Conservation (phyloP, 1,140 invertebrate species). For the Danaus melanippus region DNA sequence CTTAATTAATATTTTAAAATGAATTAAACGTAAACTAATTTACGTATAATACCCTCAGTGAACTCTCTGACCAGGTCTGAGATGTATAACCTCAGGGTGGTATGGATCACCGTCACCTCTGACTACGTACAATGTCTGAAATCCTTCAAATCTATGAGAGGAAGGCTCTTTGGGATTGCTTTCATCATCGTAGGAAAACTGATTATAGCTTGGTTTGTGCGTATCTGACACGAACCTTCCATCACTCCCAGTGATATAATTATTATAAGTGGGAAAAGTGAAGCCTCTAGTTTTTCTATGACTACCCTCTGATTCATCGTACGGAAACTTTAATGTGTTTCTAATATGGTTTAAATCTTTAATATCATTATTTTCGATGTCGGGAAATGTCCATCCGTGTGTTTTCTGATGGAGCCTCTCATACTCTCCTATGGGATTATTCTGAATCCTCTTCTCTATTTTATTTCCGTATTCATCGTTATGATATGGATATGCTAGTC, state of each 20-base stretch:
- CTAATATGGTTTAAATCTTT: neutral
- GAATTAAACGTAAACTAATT: conserved; percentile 1
- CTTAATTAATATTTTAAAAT: conserved; percentile 5
- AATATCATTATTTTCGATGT: conserved; percentile 14
- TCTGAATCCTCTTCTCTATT: conserved; percentile 49
- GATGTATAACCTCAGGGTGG: conserved; percentile 49
- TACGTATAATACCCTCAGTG: conserved; percentile 1
- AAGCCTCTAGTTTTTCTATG: conserved; percentile 23
- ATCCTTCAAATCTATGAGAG: conserved; percentile 1
- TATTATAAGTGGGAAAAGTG: conserved; percentile 23
- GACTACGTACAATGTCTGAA: conserved; percentile 46
- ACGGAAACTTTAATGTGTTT: conserved; percentile 15
- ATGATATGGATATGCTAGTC: conserved; percentile 23
- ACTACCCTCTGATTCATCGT: neutral
- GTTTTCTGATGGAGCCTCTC: conserved; percentile 7
- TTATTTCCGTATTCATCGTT: conserved; percentile 17
- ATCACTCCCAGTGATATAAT: conserved; percentile 5
- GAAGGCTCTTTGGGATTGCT: no score
- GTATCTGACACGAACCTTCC: no score
- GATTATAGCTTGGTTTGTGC: no score
- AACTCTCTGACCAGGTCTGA: conserved; percentile 38
- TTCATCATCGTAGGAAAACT: no score
- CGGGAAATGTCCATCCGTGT: conserved; percentile 34
- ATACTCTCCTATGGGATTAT: conserved; percentile 29
- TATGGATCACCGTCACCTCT: conserved; percentile 58